A percentile compares a stretch with the other conserved stretches of the same genome.
These are phyloP conservation scores for Buphagus erythrorhynchus DNA, from an alignment of 2,797 vertebrate genomes.

Conservation along the genomic window DNA sequence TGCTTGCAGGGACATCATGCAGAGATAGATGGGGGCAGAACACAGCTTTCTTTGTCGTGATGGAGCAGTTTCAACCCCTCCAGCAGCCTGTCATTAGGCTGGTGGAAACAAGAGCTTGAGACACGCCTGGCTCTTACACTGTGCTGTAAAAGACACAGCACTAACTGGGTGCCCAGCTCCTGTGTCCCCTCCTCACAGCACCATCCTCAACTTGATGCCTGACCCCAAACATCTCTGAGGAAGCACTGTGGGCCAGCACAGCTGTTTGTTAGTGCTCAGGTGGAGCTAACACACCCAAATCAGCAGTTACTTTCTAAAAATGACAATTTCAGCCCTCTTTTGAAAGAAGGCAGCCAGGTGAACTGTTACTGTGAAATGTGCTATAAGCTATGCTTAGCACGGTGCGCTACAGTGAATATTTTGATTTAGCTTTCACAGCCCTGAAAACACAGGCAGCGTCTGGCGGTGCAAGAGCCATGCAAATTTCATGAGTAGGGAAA, in stretches of 20 bases:
- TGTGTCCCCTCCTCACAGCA: neutral
- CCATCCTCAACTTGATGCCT: accelerated
- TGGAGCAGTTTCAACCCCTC: neutral
- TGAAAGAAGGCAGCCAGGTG: neutral
- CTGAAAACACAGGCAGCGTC: neutral
- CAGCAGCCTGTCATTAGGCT: neutral
- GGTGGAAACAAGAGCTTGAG: neutral
- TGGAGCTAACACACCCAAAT: neutral
- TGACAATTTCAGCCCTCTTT: neutral
- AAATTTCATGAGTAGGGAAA: constrained; percentile 36
- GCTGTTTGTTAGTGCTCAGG: neutral
- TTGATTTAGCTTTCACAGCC: neutral
- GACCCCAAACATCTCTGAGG: neutral
- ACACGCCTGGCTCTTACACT: neutral
- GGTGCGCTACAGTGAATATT: neutral
- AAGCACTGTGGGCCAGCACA: neutral
- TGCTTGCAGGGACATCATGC: neutral
- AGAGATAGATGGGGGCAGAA: neutral
- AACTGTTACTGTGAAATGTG: neutral
- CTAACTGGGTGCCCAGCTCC: neutral
- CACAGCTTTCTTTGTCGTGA: neutral
- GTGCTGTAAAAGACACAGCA: neutral
- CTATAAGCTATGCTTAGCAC: neutral
- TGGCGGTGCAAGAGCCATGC: neutral
- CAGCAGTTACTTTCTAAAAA: neutral